Percentiles rank a stretch among this genome's conserved stretches.
phyloP scores from a whole-genome alignment of 2,797 vertebrate species.

The Odontamblyopus rebecca region DNA sequence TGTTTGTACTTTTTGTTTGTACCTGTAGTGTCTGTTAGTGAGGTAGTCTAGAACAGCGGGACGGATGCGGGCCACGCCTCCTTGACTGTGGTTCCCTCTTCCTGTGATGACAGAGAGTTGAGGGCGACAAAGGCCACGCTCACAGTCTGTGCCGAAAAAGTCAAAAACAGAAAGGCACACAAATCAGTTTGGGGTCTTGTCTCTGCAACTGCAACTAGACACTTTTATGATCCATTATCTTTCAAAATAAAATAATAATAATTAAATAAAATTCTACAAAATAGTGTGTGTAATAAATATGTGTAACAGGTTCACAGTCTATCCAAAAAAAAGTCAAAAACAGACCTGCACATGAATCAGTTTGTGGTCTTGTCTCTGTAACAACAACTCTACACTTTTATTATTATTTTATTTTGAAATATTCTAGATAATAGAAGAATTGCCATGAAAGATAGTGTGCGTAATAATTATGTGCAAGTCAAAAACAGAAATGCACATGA shows the following conservation, averaged over 20 bases:
- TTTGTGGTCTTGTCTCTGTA: slow-evolving; percentile 8
- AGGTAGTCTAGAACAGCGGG: slow-evolving; percentile 95
- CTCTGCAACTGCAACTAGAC: not conserved
- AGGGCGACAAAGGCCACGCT: slow-evolving; percentile 84
- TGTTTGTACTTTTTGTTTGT: slow-evolving; percentile 23
- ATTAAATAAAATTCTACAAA: too few relatives aligned
- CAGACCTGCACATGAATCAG: slow-evolving; percentile 16
- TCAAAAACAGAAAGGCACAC: slow-evolving; percentile 28
- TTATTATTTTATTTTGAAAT: too few relatives aligned
- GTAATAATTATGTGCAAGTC: too few relatives aligned
- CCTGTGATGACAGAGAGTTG: slow-evolving; percentile 96
- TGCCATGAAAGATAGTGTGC: too few relatives aligned
- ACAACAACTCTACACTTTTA: not conserved
- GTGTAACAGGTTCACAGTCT: slow-evolving; percentile 82
- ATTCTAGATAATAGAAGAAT: too few relatives aligned
- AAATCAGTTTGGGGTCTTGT: slow-evolving; percentile 9
- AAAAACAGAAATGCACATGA: too few relatives aligned
- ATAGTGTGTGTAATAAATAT: too few relatives aligned
- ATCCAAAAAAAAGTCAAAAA: slow-evolving; percentile 46
- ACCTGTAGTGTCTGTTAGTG: slow-evolving; percentile 90
- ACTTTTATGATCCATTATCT: too few relatives aligned
- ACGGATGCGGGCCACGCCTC: slow-evolving; percentile 95
- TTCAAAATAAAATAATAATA: too few relatives aligned
- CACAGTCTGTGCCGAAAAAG: slow-evolving; percentile 79
- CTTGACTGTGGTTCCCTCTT: slow-evolving; percentile 96